Evolutionary conservation across 2,797 vertebrate species (phyloP), one percentile per base, ranked within the genome.

Genomic region (Pseudocheirus occidentalis): DNA sequence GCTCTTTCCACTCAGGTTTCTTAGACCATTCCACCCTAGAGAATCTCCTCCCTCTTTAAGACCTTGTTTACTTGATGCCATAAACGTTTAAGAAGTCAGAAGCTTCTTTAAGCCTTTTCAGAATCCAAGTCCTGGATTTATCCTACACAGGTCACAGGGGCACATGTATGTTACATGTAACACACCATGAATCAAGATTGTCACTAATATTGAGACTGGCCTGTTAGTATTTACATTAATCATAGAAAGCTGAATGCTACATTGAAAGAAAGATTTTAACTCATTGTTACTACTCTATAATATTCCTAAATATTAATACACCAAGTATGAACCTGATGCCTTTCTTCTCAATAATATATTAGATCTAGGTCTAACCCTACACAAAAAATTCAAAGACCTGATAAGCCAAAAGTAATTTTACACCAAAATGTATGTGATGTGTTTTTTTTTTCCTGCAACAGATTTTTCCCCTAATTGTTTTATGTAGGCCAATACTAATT

Each of bases 401-500:
- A 28, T 91, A 94, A 91, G 95, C 27, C 6, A n/a, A 87, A 52
- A 31, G 1, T 89, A 93, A 95, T 1, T 81, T 94, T 73, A 27
- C 27, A 73, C 87, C 46, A 31, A 94, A 93, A 58, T 81, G 92
- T n/a, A 91, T 12, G 40, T 93, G n/a, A 3, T 21, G 12, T 13
- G 10, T 0, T 53, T 57, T 91, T 57, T 91, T 59, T 46, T 95
- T 92, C 52, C 16, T 92, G 95, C 21, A 95, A 56, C 93, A 62
- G 18, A 28, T 73, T 93, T 96, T 14, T 91, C 91, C 12, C 92
- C 12, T 66, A 66, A 95, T 54, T 81, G 21, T 73, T 91, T 95
- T 93, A 3, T 18, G 94, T 57, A 96, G 92, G 27, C 31, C 1
- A 34, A 28, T 90, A 95, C 93, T 95, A 94, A 94, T 95, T 96